These are phyloP conservation scores for Salpingus planirostris DNA, from an alignment of 2,888 invertebrate species.

Conservation along the genomic window DNA sequence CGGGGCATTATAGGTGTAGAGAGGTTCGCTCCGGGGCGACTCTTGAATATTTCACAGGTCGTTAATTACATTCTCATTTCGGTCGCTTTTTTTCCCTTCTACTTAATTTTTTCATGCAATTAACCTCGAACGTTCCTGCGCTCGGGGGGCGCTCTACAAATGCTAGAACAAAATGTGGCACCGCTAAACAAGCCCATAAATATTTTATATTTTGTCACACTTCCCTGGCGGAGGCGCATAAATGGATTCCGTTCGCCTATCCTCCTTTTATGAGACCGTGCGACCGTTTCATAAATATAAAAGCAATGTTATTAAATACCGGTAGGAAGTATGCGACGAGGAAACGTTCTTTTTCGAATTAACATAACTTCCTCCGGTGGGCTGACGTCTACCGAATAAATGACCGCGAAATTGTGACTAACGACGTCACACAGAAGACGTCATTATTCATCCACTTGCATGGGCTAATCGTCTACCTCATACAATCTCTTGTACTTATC, in stretches of 20 bases:
- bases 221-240: neutral
- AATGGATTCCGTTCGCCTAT: neutral
- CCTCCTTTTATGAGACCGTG: conserved; percentile 7
- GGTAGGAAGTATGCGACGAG: conserved; percentile 5
- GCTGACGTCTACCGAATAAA: conserved; percentile 11
- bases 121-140: too few relatives aligned
- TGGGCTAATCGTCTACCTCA: too few relatives aligned
- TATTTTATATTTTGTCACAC: neutral
- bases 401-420: conserved; percentile 20
- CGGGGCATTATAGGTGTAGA: too few relatives aligned
- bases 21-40: too few relatives aligned
- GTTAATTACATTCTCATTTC: too few relatives aligned
- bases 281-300: conserved; percentile 10
- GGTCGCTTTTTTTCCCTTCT: too few relatives aligned
- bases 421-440: conserved; percentile 17
- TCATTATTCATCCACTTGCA: conserved; percentile 22
- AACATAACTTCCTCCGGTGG: conserved; percentile 18
- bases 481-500: too few relatives aligned
- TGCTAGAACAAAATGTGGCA: too few relatives aligned
- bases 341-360: conserved; percentile 18
- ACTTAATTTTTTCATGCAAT: too few relatives aligned
- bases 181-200: too few relatives aligned
- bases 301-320: conserved; percentile 12
- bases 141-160: too few relatives aligned
- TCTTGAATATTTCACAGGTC: too few relatives aligned